Percentiles rank a stretch among this genome's conserved stretches.
Evolutionary conservation across 2,113 vertebrate genomes (phyloP).

Genomic region (Narcine bancroftii): DNA sequence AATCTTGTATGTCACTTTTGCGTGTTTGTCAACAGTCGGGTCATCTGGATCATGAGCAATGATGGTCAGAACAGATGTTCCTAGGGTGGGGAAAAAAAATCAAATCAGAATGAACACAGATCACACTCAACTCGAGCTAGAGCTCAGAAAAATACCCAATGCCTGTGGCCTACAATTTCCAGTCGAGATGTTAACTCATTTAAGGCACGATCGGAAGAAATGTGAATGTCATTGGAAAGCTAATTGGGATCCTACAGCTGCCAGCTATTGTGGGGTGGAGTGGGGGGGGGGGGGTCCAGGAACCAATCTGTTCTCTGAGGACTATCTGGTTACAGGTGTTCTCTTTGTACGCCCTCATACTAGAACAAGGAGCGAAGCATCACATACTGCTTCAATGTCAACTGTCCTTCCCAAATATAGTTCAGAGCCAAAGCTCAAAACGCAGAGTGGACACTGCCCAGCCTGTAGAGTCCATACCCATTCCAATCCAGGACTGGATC

Average conservation of each 20-base stretch:
- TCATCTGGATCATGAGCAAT: slow-evolving; percentile 82
- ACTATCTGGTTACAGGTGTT: neutral
- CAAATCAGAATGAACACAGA: neutral
- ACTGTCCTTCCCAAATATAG: neutral
- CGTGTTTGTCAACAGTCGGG: slow-evolving; percentile 67
- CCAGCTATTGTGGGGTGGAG: neutral
- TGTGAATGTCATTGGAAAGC: neutral
- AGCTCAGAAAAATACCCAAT: neutral
- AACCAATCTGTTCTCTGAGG: neutral
- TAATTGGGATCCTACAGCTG: neutral
- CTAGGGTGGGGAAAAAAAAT: slow-evolving; percentile 47
- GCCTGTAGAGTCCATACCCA: neutral
- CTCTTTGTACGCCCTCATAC: neutral
- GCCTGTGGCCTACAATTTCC: neutral
- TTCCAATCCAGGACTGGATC: neutral
- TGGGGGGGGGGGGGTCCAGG: neutral
- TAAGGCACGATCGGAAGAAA: neutral
- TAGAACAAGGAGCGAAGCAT: neutral
- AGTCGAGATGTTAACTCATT: neutral
- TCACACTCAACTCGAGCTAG: no score
- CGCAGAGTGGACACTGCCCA: neutral
- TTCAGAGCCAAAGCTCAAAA: neutral
- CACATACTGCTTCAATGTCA: neutral
- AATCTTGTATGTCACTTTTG: slow-evolving; percentile 67
- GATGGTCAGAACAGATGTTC: slow-evolving; percentile 64